phyloP scores from a whole-genome alignment of 2,113 vertebrate genomes.

The Ceyx melanurus region DNA sequence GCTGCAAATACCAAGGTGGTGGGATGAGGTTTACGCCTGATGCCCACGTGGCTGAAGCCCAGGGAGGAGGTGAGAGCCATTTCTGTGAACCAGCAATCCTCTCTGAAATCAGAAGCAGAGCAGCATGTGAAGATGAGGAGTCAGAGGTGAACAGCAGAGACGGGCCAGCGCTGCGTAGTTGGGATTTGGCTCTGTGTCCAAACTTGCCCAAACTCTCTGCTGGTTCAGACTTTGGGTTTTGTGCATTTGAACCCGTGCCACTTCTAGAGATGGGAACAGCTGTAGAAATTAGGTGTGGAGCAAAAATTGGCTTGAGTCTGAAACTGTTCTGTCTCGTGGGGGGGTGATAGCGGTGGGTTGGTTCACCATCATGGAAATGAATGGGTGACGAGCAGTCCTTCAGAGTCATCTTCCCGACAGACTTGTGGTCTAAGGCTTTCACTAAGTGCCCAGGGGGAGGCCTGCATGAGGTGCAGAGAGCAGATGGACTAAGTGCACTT shows the following conservation, averaged over 20 bases:
- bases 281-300: not conserved
- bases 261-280: not conserved
- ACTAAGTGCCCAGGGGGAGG: not conserved
- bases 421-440: not conserved
- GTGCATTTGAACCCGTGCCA: not conserved
- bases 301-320: not conserved
- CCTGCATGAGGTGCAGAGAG: not conserved
- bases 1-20: not conserved
- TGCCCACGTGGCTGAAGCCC: not conserved
- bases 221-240: not conserved
- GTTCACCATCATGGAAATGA: not conserved
- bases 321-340: not conserved
- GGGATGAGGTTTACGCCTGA: not conserved
- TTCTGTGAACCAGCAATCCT: not conserved
- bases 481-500: slow-evolving; percentile 39
- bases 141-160: not conserved
- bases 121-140: not conserved
- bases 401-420: not conserved
- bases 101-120: not conserved
- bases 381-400: not conserved
- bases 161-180: not conserved
- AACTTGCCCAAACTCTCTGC: not conserved
- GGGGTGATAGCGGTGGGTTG: not conserved
- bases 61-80: not conserved
- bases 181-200: not conserved